Evolutionary conservation across 2,888 invertebrate species (phyloP).

Genomic region (Amorpha juglandis): DNA sequence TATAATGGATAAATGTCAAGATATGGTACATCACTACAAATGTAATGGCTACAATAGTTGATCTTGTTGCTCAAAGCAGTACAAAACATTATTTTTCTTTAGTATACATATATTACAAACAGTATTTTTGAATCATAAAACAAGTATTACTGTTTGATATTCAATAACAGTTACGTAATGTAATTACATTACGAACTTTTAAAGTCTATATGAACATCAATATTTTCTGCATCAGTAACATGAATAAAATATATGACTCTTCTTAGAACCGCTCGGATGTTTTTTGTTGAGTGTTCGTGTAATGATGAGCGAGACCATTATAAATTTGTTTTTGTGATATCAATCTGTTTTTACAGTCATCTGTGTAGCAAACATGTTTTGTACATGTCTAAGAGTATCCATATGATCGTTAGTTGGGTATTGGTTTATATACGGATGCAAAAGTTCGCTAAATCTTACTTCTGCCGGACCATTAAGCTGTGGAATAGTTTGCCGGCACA

Average conservation of each 20-base stretch:
- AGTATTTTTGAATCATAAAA: too few species aligned
- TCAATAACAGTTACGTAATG: background rate
- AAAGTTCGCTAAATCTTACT: too few species aligned
- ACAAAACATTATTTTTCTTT: too few species aligned
- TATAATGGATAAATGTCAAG: too few species aligned
- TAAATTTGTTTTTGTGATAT: slow-evolving; percentile 7
- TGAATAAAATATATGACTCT: background rate
- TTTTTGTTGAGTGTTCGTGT: slow-evolving; percentile 12
- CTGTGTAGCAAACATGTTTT: slow-evolving; percentile 13
- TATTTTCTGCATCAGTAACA: background rate
- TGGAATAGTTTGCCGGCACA: too few species aligned
- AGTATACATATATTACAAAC: too few species aligned
- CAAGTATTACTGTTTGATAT: background rate
- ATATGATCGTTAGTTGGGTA: background rate
- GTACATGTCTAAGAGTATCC: background rate
- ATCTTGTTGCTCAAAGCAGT: too few species aligned
- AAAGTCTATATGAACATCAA: background rate
- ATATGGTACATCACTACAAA: too few species aligned
- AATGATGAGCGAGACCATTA: slow-evolving; percentile 18
- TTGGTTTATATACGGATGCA: too few species aligned
- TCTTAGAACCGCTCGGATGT: slow-evolving; percentile 1
- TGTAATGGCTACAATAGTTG: too few species aligned
- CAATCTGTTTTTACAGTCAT: slow-evolving; percentile 12
- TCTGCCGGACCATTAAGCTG: too few species aligned
- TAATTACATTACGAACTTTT: background rate